Percentiles rank a stretch among this genome's conserved stretches.
These are phyloP conservation scores for Cantharis nigra DNA, from an alignment of 2,888 invertebrate species.

Conservation along the genomic window DNA sequence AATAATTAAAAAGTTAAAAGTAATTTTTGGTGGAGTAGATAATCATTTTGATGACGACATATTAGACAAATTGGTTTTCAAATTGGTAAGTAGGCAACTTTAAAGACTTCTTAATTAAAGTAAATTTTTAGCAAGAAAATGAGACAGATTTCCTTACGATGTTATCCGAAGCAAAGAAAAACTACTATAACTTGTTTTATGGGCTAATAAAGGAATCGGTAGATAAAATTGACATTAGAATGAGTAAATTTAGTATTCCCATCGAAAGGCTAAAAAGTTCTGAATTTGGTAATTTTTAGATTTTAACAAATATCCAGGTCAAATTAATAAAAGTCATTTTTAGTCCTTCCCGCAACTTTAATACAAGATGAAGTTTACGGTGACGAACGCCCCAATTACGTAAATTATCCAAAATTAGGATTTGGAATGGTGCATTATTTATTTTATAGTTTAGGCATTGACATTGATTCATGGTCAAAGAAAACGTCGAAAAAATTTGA, in stretches of 20 bases:
- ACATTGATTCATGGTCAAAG: background rate
- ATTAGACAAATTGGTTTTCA: background rate
- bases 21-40: background rate
- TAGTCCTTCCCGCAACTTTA: background rate
- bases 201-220: background rate
- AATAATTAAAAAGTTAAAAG: background rate
- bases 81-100: background rate
- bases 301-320: background rate
- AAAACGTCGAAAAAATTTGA: background rate
- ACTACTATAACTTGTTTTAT: background rate
- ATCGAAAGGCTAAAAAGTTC: background rate
- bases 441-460: background rate
- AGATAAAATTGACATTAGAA: background rate
- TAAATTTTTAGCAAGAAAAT: background rate
- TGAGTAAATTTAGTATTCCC: background rate
- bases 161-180: background rate
- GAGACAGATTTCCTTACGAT: background rate
- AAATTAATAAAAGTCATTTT: background rate
- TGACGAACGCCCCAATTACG: slow-evolving; percentile 79
- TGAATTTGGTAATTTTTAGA: background rate
- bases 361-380: slow-evolving; percentile 40
- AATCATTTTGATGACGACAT: background rate
- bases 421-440: background rate
- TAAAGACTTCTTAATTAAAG: background rate
- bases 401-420: slow-evolving; percentile 66